Evolutionary conservation across 1,140 invertebrate species (phyloP), one percentile per base, ranked within the genome.

Genomic region (Trichomalopsis sarcophagae): DNA sequence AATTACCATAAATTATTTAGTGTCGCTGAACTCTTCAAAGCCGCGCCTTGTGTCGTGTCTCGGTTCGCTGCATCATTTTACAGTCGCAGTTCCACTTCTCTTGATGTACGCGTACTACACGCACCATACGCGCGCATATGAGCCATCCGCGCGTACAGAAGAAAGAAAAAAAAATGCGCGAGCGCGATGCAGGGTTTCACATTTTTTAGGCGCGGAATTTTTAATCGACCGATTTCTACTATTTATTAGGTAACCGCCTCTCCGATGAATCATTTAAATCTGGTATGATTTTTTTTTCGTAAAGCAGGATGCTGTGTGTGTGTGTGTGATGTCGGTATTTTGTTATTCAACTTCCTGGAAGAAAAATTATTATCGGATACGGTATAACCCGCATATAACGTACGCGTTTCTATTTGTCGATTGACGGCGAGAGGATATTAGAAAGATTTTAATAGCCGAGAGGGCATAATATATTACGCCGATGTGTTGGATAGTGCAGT

Each of bases 1-100:
- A 85, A 85, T 85, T 81, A 85, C 84, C 84, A 85, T 85, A 85
- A 85, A 85, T 85, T 81, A 85, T 85, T 85, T 85, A 69, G 84
- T 85, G 84, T 85, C 84, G 84, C 84, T 85, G 84, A 85, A 85
- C 84, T 79, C 84, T 55, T 81, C 36, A 36, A 62, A 85, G 84
- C 69, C 84, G 84, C 84, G 84, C 84, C 84, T 85, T 40, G 69
- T 47, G 14, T 66, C 44, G 55, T 23, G 55, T 62, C 55, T 62
- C 55, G 55, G 55, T 62, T 62, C 55, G 55, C 55, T 62, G 55
- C 55, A 62, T 62, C 55, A 62, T 62, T 62, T 62, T 62, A 62
- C 55, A 62, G 55, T 62, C 69, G 69, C 30, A 30, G 11, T 33
- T 71, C 23, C 69, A 33, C 69, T 33, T 71, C 69, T 71, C 69